These are phyloP conservation scores for Tetrao urogallus DNA, from an alignment of 2,113 vertebrate species.

Conservation along the genomic window DNA sequence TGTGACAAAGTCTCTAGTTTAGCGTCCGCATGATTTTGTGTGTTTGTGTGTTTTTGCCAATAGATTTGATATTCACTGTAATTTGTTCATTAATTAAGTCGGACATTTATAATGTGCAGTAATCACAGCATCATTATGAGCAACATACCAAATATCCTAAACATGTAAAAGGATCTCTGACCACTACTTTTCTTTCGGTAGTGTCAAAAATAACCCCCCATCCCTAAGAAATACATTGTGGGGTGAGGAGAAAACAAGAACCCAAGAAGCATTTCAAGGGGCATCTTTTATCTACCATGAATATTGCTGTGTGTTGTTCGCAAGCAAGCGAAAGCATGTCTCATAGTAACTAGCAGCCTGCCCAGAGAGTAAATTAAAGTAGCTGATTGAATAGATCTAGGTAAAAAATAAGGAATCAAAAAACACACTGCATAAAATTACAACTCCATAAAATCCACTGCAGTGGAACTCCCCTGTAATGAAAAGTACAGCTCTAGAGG, in stretches of 20 bases:
- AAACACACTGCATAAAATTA: conserved; percentile 41
- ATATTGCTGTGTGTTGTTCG: not conserved
- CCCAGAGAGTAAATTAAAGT: conserved; percentile 32
- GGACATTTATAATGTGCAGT: not conserved
- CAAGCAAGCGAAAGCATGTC: not conserved
- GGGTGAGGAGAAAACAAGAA: not conserved
- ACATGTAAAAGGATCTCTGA: not conserved
- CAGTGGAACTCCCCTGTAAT: conserved; percentile 47
- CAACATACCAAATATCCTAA: not conserved
- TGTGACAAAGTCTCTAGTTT: not conserved
- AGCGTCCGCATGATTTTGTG: too few species aligned
- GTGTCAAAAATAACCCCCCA: not conserved
- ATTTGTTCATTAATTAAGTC: not conserved
- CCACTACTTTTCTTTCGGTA: not conserved
- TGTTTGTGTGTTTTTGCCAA: not conserved
- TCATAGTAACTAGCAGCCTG: not conserved
- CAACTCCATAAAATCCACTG: conserved; percentile 57
- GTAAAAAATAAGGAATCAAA: conserved; percentile 33
- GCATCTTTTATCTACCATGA: not conserved
- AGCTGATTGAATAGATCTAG: conserved; percentile 22
- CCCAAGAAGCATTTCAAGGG: not conserved
- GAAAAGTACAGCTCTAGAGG: conserved; percentile 32
- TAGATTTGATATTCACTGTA: not conserved
- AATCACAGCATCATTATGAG: not conserved
- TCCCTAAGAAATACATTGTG: not conserved